These are phyloP conservation scores for Drosophila macrospina DNA, from an alignment of 2,888 invertebrate genomes.

Conservation along the genomic window DNA sequence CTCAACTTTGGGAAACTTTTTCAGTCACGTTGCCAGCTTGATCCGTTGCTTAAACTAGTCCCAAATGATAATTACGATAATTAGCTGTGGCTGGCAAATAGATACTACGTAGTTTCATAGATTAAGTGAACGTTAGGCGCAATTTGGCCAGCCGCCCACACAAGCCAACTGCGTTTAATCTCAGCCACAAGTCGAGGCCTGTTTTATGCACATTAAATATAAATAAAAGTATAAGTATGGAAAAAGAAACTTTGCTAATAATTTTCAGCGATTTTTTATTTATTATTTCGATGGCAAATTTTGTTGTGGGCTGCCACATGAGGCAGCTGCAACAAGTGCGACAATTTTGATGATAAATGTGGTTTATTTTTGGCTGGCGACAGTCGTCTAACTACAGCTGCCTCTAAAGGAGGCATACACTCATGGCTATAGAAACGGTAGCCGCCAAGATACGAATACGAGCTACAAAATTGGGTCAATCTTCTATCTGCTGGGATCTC, in stretches of 20 bases:
- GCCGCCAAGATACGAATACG: conserved; percentile 28
- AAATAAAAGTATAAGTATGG: conserved; percentile 22
- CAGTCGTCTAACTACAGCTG: conserved; percentile 13
- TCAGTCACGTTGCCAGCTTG: neutral
- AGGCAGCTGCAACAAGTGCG: conserved; percentile 66
- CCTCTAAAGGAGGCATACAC: conserved; percentile 5
- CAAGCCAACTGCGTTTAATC: conserved; percentile 1
- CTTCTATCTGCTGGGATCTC: conserved; percentile 40
- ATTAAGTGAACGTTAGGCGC: conserved; percentile 1
- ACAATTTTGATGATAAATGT: conserved; percentile 58
- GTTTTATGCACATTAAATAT: conserved; percentile 28
- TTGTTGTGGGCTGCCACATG: conserved; percentile 45
- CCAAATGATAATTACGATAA: conserved; percentile 5
- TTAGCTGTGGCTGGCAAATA: conserved; percentile 1
- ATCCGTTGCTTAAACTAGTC: conserved; percentile 1
- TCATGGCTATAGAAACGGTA: conserved; percentile 33
- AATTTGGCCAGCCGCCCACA: conserved; percentile 6
- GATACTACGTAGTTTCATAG: conserved; percentile 1
- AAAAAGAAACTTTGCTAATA: conserved; percentile 55
- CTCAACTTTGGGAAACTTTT: neutral
- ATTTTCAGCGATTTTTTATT: conserved; percentile 31
- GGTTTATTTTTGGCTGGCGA: conserved; percentile 50
- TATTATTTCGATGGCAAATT: conserved; percentile 16
- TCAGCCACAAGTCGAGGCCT: conserved; percentile 14
- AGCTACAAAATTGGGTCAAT: conserved; percentile 48